These are phyloP conservation scores for Idaea biselata DNA, from an alignment of 2,888 invertebrate species.

Conservation along the genomic window DNA sequence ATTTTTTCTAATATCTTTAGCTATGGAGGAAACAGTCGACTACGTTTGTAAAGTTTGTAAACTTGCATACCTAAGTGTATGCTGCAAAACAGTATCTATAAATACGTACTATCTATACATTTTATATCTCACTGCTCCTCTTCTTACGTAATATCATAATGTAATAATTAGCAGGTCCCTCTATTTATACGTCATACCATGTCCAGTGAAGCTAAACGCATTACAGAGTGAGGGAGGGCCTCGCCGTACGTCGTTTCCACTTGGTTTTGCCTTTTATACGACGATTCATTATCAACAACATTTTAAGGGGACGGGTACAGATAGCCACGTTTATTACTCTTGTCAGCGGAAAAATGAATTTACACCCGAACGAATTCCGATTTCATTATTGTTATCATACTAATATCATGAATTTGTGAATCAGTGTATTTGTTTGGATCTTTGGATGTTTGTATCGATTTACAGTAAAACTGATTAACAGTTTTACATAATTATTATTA, in stretches of 20 bases:
- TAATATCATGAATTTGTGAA: no score
- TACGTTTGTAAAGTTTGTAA: no score
- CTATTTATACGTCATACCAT: conserved; percentile 36
- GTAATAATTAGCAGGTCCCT: conserved; percentile 31
- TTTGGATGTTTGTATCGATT: no score
- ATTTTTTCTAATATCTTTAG: no score
- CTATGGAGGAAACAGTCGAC: no score
- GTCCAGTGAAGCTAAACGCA: conserved; percentile 60
- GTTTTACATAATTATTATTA: no score
- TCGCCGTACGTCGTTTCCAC: conserved; percentile 66
- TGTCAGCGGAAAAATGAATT: conserved; percentile 80
- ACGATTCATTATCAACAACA: conserved; percentile 75
- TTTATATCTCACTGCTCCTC: neutral
- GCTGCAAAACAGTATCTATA: no score
- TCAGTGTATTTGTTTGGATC: no score
- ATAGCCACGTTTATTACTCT: conserved; percentile 78
- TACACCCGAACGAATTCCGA: conserved; percentile 56
- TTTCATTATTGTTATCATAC: conserved; percentile 20
- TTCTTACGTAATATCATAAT: conserved; percentile 24
- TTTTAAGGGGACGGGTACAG: conserved; percentile 67
- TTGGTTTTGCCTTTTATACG: conserved; percentile 78
- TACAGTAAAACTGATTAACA: no score
- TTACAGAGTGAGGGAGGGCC: conserved; percentile 43
- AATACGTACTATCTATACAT: neutral
- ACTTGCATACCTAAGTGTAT: neutral